phyloP scores from a whole-genome alignment of 2,113 vertebrate genomes.

The Oplegnathus fasciatus region DNA sequence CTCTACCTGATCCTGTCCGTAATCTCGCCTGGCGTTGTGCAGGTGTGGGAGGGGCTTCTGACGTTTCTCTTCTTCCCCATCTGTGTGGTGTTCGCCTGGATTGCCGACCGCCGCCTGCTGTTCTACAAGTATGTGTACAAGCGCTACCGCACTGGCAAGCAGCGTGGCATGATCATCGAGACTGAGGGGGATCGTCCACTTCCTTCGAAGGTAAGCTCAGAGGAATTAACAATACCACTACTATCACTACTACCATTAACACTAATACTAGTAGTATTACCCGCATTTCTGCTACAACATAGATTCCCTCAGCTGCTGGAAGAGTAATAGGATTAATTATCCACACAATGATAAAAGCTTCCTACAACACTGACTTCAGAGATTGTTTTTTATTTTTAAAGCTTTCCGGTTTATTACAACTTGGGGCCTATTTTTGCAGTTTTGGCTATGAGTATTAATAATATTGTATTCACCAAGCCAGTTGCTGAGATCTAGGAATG shows the following conservation, averaged over 20 bases:
- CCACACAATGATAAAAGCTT: constrained; percentile 18
- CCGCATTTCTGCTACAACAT: not conserved
- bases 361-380: not conserved
- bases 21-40: constrained; percentile 94
- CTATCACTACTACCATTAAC: not conserved
- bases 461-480: not conserved
- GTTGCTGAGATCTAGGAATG: not conserved
- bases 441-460: not conserved
- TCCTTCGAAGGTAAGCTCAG: constrained; percentile 86
- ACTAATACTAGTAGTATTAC: not conserved
- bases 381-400: not conserved
- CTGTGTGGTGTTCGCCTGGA: constrained; percentile 97
- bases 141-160: constrained; percentile 95
- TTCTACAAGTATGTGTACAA: constrained; percentile 99
- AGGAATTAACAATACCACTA: not conserved
- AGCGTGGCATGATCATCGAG: constrained; percentile 98
- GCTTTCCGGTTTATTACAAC: not conserved
- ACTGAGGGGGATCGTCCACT: constrained; percentile 94
- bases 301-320: not conserved
- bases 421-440: not conserved
- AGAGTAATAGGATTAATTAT: not conserved
- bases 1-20: constrained; percentile 98
- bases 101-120: constrained; percentile 96
- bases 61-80: constrained; percentile 99
- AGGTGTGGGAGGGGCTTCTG: constrained; percentile 97